Base-by-base conservation (phyloP, 2,113 vertebrate genomes). In the Hyaena hyaena region DNA sequence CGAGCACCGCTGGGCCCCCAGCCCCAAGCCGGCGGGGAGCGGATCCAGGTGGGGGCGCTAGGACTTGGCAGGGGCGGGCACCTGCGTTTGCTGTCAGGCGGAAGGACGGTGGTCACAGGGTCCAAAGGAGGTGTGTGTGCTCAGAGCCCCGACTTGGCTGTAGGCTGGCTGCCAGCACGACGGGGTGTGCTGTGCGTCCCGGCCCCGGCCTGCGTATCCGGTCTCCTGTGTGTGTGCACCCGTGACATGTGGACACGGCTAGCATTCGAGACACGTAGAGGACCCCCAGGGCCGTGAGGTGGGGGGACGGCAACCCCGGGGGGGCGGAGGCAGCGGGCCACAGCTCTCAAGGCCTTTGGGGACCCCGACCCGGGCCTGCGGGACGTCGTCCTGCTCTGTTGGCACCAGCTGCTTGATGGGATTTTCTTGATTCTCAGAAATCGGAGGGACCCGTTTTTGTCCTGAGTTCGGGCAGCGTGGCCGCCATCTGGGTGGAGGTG, bases 311-410 rank as follows among this genome's bases (percentile, higher is more conserved):
- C 8, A 0, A 19, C 14, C 16, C 10, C 2, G 0, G 48, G 65
- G 6, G 21, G 31, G 23, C 24, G 16, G 71, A 1, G 28, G 50
- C 35, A 17, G 33, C 1, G 2, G 33, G 79, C 53, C 24, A 23
- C 19, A 23, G 39, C 3, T 26, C n/a, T 24, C 5, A 0, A 0
- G 28, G 16, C 26, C 26, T 7, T 6, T 1, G 58, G 43, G 11
- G 5, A 24, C 45, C 17, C 55, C 39, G 24, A 26, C 15, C 2
- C 4, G 7, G 16, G 80, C 19, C n/a, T 16, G 61, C 11, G 74
- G 85, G 39, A 15, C 11, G 50, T 45, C 39, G 4, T 6, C 81
- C 39, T 33, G 35, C 33, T 35, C 66, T 84, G 5, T 39, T 10
- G 17, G n/a, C 48, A 7, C 19, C 35, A 48, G n/a, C 35, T n/a